phyloP scores from a whole-genome alignment of 2,888 invertebrate species.

The Alcis repandata region DNA sequence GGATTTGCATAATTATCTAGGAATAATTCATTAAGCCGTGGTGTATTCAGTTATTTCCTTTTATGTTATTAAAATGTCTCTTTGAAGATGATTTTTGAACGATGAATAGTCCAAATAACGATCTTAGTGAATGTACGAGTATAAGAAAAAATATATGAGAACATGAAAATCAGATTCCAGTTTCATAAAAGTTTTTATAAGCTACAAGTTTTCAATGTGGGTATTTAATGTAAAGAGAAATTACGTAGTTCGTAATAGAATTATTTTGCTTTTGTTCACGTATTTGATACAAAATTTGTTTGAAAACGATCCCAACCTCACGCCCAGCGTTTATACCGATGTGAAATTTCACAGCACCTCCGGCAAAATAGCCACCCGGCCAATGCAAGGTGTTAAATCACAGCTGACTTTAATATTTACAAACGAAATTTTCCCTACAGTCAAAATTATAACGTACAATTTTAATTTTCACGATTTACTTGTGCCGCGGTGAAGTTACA shows the following conservation, averaged over 20 bases:
- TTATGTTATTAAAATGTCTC: conserved; percentile 31
- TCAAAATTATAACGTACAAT: conserved; percentile 62
- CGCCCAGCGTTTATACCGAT: conserved; percentile 44
- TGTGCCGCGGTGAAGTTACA: conserved; percentile 52
- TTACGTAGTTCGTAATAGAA: too few relatives aligned
- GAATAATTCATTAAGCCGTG: conserved; percentile 50
- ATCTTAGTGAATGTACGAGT: neutral
- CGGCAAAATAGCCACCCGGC: conserved; percentile 64
- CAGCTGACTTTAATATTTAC: conserved; percentile 68
- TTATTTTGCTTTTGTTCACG: neutral
- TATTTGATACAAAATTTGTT: neutral
- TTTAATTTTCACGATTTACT: conserved; percentile 61
- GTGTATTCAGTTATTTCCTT: conserved; percentile 42
- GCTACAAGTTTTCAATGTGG: too few relatives aligned
- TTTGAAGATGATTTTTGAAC: conserved; percentile 23
- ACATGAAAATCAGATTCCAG: neutral
- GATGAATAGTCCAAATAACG: conserved; percentile 4
- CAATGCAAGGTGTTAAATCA: conserved; percentile 73
- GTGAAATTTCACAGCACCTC: conserved; percentile 60
- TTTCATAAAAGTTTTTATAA: too few relatives aligned
- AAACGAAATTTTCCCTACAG: conserved; percentile 62
- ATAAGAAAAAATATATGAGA: neutral
- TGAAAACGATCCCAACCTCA: conserved; percentile 31
- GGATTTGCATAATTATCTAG: conserved; percentile 49
- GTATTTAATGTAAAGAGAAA: too few relatives aligned